A percentile compares a stretch with the other conserved stretches of the same genome.
Evolutionary conservation across 2,113 vertebrate species (phyloP).

Genomic region (Pan troglodytes): NHGRI_mPanTro3-v2.1_pri NC_072402.2:3208501-3209000

Average conservation of each 20-base stretch:
- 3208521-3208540: no score
- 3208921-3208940: not conserved
- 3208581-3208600: not conserved
- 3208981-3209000: no score
- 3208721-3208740: not conserved
- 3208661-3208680: not conserved
- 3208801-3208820: not conserved
- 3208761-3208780: not conserved
- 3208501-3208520: no score
- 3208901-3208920: not conserved
- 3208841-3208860: no score
- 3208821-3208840: not conserved
- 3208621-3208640: not conserved
- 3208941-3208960: not conserved
- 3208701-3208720: rapidly evolving
- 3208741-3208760: not conserved
- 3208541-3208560: no score
- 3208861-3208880: not conserved
- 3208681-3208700: not conserved
- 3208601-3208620: not conserved
- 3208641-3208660: rapidly evolving
- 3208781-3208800: not conserved
- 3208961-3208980: rapidly evolving
- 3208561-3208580: no score
- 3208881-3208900: not conserved